These are phyloP conservation scores for Drosophila ezoana DNA, from an alignment of 2,888 invertebrate genomes.

Conservation along the genomic window DNA sequence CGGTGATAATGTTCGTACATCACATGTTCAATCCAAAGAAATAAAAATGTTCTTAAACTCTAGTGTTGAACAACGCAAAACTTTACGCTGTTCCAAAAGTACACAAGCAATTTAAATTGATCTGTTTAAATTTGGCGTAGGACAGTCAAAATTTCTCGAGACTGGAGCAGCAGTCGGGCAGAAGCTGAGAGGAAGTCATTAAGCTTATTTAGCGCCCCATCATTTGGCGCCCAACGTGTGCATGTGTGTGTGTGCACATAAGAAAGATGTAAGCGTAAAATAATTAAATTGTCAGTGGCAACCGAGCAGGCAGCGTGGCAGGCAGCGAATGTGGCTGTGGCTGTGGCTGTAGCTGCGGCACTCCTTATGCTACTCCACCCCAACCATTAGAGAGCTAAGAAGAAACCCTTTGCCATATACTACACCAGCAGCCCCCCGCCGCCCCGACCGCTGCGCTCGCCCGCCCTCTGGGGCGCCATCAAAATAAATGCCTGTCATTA, in stretches of 20 bases:
- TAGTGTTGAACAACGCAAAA: neutral
- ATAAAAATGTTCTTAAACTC: neutral
- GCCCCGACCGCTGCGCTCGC: neutral
- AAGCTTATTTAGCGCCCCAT: slow-evolving; percentile 46
- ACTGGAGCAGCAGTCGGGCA: neutral
- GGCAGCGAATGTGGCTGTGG: slow-evolving; percentile 15
- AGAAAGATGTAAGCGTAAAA: slow-evolving; percentile 69
- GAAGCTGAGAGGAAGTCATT: slow-evolving; percentile 33
- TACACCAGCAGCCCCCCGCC: slow-evolving; percentile 5
- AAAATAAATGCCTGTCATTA: slow-evolving; percentile 82
- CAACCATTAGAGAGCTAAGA: slow-evolving; percentile 61
- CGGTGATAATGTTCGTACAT: too few species aligned
- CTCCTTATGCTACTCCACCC: slow-evolving; percentile 32
- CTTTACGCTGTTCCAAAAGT: slow-evolving; percentile 10
- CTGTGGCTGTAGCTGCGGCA: neutral
- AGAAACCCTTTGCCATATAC: slow-evolving; percentile 60
- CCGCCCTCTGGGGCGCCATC: slow-evolving; percentile 59
- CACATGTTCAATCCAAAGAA: neutral
- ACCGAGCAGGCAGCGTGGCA: slow-evolving; percentile 31
- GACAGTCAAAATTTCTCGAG: neutral
- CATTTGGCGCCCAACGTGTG: slow-evolving; percentile 19
- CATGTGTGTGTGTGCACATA: slow-evolving; percentile 18
- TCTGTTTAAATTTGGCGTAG: slow-evolving; percentile 17
- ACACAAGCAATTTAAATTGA: slow-evolving; percentile 19
- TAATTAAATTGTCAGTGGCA: slow-evolving; percentile 78